phyloP scores from a whole-genome alignment of 2,888 invertebrate species.

The Acanthoscelides obtectus region DNA sequence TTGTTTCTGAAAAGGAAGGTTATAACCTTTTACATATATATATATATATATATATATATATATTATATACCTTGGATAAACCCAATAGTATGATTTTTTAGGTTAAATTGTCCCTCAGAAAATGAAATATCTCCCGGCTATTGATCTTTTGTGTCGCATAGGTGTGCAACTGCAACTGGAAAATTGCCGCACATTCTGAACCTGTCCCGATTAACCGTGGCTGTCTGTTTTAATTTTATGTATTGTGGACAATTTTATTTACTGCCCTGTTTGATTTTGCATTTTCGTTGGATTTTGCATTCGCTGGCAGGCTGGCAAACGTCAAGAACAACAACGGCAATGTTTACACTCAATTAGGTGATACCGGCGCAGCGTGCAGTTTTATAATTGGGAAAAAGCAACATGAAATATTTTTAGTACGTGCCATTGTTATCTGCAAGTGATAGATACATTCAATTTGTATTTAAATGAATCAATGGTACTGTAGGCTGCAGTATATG shows the following conservation, averaged over 20 bases:
- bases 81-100: too few relatives aligned
- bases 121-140: too few relatives aligned
- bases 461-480: too few relatives aligned
- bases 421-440: not conserved
- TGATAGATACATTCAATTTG: not conserved
- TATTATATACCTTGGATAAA: too few relatives aligned
- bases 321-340: constrained; percentile 2
- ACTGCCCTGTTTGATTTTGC: constrained; percentile 20
- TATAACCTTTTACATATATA: too few relatives aligned
- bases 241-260: constrained; percentile 25
- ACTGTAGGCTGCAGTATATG: too few relatives aligned
- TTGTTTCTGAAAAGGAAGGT: too few relatives aligned
- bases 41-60: too few relatives aligned
- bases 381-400: not conserved
- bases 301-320: not conserved
- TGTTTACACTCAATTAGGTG: not conserved
- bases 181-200: constrained; percentile 10
- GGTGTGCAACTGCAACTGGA: not conserved
- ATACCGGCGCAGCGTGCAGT: not conserved
- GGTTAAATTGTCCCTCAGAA: too few relatives aligned
- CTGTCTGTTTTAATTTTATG: constrained; percentile 23
- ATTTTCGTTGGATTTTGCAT: constrained; percentile 9
- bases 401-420: not conserved
- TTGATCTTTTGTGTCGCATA: too few relatives aligned
- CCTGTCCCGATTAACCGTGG: not conserved